Base-by-base conservation (phyloP, 1,140 invertebrate genomes). In the Megalopta genalis region DNA sequence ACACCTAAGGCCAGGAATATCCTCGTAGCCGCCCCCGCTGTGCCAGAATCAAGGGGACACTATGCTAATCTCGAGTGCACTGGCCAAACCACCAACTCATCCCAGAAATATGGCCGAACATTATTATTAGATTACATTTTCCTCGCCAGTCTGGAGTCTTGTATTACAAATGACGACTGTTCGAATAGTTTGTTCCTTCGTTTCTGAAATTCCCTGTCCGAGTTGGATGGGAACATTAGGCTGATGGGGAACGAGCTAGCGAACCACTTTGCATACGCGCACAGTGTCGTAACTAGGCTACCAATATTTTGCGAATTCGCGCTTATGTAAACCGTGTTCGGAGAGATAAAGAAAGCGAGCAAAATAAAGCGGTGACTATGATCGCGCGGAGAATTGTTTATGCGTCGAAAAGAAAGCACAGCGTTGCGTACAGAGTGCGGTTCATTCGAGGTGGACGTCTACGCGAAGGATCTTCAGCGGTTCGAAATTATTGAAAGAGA, bases 61-160 rank as follows among this genome's bases (percentile, higher is more conserved):
- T 69, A 68, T 27, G 71, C 69, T 68, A 79, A 83, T 66, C 81
- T 84, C 81, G 83, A 84, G 83, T 84, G 83, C 82, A 86, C 77
- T 80, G 74, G 78, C 83, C 84, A 88, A 89, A 71, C 69, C 69
- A 75, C 68, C 27, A 69, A 84, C 79, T 80, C 84, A 86, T 82
- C 72, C 80, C 80, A 87, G 85, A 90, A 86, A 88, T 89, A 88
- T 88, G 82, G 80, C 81, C 81, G 87, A 88, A 89, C 46, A 84
- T 84, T 90, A 90, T 90, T 89, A 90, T 90, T 89, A 90, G 88
- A 89, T 88, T 86, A 85, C 82, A 74, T 86, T 83, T 83, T 79
- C 67, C 52, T 46, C 74, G 64, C 75, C 66, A 46, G 37, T 4
- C 76, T 64, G 69, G 70, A 84, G 70, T 83, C 76, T 66, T 46